These are phyloP conservation scores for Himalopsyche phryganea DNA, from an alignment of 1,140 invertebrate species.

Conservation along the genomic window DNA sequence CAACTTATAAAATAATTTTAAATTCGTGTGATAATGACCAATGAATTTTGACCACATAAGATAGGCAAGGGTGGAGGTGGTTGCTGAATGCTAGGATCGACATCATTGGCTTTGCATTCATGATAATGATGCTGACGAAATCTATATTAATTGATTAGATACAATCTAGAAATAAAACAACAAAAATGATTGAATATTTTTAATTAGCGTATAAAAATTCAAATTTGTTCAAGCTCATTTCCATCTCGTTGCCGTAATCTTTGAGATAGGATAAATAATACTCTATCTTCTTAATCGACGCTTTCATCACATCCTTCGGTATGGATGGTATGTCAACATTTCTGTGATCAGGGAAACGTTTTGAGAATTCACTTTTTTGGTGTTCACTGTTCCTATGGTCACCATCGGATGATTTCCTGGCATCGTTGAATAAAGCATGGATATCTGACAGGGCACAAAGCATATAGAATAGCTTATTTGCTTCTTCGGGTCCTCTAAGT, in stretches of 20 bases:
- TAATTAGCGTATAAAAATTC: too few relatives aligned
- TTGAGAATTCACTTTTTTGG: conserved; percentile 46
- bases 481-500: conserved; percentile 46
- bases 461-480: conserved; percentile 49
- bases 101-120: too few relatives aligned
- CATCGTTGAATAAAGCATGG: conserved; percentile 50
- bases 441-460: conserved; percentile 60
- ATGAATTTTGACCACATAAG: too few relatives aligned
- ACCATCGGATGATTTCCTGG: conserved; percentile 40
- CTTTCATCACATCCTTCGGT: conserved; percentile 55
- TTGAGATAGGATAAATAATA: conserved; percentile 66
- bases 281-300: conserved; percentile 63
- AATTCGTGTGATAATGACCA: too few relatives aligned
- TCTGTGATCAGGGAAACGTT: conserved; percentile 54
- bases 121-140: too few relatives aligned
- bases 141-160: too few relatives aligned
- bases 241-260: conserved; percentile 6
- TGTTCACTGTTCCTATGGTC: conserved; percentile 36
- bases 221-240: too few relatives aligned
- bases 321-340: conserved; percentile 47
- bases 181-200: too few relatives aligned
- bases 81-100: too few relatives aligned
- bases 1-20: too few relatives aligned
- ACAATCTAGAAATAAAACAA: too few relatives aligned
- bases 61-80: too few relatives aligned